These are phyloP conservation scores for Malurus splendens DNA, from an alignment of 2,797 vertebrate genomes.

Conservation along the genomic window DNA sequence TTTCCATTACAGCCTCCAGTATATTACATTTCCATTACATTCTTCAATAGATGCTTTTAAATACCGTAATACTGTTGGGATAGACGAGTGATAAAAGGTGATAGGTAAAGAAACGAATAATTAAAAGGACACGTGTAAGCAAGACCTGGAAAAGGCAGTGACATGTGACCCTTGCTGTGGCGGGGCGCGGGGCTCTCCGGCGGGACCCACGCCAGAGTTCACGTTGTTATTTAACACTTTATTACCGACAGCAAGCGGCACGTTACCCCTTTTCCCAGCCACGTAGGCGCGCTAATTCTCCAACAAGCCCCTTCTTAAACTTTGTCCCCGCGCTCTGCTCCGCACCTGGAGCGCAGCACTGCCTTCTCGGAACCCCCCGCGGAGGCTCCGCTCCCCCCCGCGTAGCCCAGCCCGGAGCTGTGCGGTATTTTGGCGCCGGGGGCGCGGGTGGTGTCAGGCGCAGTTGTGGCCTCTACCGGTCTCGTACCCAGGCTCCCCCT, in stretches of 20 bases:
- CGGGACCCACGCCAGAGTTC: not conserved
- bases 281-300: not conserved
- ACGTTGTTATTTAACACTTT: not conserved
- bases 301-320: not conserved
- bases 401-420: not conserved
- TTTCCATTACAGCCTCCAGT: conserved; percentile 49
- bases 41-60: conserved; percentile 54
- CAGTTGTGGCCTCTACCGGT: not conserved
- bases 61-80: conserved; percentile 31
- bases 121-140: conserved; percentile 32
- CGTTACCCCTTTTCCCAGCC: not conserved
- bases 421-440: not conserved
- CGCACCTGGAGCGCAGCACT: not conserved
- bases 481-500: not conserved
- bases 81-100: conserved; percentile 45
- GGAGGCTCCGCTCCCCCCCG: not conserved
- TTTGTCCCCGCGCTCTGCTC: not conserved
- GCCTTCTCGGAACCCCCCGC: not conserved
- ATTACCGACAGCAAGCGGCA: not conserved
- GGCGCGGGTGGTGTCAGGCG: too few relatives aligned
- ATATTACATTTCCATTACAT: conserved; percentile 51
- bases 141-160: not conserved
- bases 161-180: not conserved
- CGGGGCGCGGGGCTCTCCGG: not conserved
- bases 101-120: conserved; percentile 33